Evolutionary conservation across 2,113 vertebrate genomes (phyloP).

Genomic region (Tenrec ecaudatus): DNA sequence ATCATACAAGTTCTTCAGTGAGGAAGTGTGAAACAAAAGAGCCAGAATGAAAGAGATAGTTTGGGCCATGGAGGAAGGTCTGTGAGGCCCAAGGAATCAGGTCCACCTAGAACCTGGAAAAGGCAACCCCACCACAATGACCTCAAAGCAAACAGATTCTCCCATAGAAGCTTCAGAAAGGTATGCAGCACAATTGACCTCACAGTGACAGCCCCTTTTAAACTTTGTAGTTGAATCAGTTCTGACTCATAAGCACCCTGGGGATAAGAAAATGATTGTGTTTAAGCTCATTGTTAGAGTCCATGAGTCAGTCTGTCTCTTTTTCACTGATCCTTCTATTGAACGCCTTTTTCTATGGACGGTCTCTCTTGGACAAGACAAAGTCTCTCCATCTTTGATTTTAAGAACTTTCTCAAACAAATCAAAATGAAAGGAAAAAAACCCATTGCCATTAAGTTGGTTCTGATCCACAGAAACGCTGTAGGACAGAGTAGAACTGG

Average conservation of each 20-base stretch:
- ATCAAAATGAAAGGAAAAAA: too few relatives aligned
- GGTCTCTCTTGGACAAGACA: too few relatives aligned
- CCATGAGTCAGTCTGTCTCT: not conserved
- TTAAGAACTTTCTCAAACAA: not conserved
- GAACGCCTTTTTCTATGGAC: not conserved
- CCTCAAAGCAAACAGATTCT: not conserved
- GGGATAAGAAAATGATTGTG: too few relatives aligned
- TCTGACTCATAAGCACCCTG: too few relatives aligned
- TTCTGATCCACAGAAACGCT: too few relatives aligned
- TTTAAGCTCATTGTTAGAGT: too few relatives aligned
- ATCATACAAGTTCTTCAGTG: too few relatives aligned
- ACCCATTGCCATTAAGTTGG: too few relatives aligned
- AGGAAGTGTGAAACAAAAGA: not conserved
- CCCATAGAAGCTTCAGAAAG: not conserved
- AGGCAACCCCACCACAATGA: not conserved
- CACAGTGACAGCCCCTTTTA: not conserved
- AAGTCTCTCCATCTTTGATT: not conserved
- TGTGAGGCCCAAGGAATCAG: not conserved
- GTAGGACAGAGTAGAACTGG: too few relatives aligned
- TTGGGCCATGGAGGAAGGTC: not conserved
- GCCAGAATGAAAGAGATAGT: not conserved
- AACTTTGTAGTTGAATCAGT: too few relatives aligned
- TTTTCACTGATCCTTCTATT: not conserved
- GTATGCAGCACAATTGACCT: not conserved
- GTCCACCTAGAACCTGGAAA: not conserved